These are phyloP conservation scores for Trichomalopsis sarcophagae DNA, from an alignment of 1,140 invertebrate genomes.

Conservation along the genomic window DNA sequence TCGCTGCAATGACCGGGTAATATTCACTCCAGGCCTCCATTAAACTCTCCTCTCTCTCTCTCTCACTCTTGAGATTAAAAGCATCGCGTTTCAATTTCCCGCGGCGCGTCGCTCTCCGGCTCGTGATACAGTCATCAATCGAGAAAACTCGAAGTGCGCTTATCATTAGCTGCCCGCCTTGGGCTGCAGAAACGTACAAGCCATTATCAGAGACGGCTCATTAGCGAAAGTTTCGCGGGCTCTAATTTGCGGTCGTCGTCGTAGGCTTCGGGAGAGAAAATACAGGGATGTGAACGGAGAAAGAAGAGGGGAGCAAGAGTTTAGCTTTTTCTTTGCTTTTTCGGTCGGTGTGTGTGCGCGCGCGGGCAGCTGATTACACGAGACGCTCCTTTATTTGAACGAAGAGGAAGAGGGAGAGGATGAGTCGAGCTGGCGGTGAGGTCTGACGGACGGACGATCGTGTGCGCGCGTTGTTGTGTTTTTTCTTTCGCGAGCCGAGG, in stretches of 20 bases:
- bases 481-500: background rate
- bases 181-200: background rate
- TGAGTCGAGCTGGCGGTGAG: background rate
- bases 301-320: background rate
- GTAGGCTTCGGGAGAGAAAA: background rate
- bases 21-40: background rate
- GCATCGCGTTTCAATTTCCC: slow-evolving; percentile 22
- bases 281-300: background rate
- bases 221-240: slow-evolving; percentile 39
- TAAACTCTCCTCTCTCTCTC: slow-evolving; percentile 7
- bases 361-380: slow-evolving; percentile 17
- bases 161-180: slow-evolving; percentile 25
- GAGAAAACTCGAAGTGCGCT: slow-evolving; percentile 13
- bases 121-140: slow-evolving; percentile 28
- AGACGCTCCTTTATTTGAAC: slow-evolving; percentile 48
- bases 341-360: background rate
- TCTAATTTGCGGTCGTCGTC: slow-evolving; percentile 33
- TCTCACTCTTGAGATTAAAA: slow-evolving; percentile 10
- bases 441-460: slow-evolving; percentile 22
- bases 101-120: background rate
- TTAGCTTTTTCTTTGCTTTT: slow-evolving; percentile 8
- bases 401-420: background rate
- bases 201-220: slow-evolving; percentile 29
- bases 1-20: background rate
- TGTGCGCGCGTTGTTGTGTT: background rate